Base-by-base conservation (phyloP, 2,113 vertebrate species). In the Gallinago jamesoni region DNA sequence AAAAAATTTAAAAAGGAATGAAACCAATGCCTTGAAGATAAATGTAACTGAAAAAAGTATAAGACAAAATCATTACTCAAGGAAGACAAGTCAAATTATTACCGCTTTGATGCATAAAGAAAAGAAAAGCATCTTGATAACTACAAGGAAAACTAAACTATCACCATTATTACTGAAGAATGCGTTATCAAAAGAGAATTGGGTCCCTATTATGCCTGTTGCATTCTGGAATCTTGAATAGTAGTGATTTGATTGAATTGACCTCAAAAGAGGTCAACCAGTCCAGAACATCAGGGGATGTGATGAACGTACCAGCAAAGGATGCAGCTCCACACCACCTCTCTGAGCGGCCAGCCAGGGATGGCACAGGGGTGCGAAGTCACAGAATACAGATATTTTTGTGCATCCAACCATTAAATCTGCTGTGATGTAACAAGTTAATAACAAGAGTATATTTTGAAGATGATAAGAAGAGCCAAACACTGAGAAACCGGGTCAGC, bases 61-160 rank as follows among this genome's bases (percentile, higher is more conserved):
- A 60, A 87, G 83, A 74, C 64, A 72, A 96, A 96, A 96, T 91
- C 85, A 92, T 96, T 87, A 84, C 79, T 96, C 86, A 93, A 47
- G 85, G 66, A 93, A 94, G 79, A 89, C 85, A 92, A 93, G 76
- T 67, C 64, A 75, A 64, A 84, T 94, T 92, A 87, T 85, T 87
- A 70, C 77, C 72, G 43, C 94, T 93, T 75, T 90, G 85, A 87
- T 89, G 85, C 83, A 68, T 53, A 78, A 41, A 70, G 91, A 78
- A 83, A 86, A 92, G 82, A 76, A 90, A 97, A 87, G 78, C 67
- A 56, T 88, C 86, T 81, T 92, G 90, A 90, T 90, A 92, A 84
- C 79, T 56, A 15, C 60, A 56, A 78, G 60, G 56, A 91, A 96
- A 93, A 81, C 53, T 66, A 33, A 82, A 77, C 50, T 43, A 79